Conservation (phyloP, 2,113 vertebrate genomes). For the Aviceda subcristata region DNA sequence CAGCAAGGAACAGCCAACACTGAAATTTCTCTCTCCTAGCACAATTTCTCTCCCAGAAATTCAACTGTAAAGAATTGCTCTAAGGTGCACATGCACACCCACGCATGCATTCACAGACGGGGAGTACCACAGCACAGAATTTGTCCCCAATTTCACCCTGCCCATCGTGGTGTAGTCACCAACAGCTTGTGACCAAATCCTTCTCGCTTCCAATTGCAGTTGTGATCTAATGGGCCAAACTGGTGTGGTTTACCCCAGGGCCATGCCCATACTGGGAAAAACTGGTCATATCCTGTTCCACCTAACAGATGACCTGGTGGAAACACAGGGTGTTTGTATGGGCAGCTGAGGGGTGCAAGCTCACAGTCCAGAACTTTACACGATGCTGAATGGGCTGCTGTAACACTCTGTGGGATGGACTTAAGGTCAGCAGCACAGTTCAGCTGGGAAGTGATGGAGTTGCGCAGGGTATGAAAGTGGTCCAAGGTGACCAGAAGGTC, state of each 20-base stretch:
- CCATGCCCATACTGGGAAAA: not conserved
- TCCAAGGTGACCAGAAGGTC: not conserved
- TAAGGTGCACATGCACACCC: fast-evolving
- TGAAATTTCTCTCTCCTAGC: not conserved
- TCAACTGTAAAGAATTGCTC: not conserved
- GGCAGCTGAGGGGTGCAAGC: not conserved
- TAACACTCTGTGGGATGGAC: not conserved
- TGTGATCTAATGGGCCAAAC: not conserved
- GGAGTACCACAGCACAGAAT: not conserved
- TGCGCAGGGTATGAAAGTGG: not conserved
- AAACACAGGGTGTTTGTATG: fast-evolving
- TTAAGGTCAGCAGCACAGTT: not conserved
- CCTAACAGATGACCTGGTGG: fast-evolving
- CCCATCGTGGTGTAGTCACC: fast-evolving
- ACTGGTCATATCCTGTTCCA: too few relatives aligned
- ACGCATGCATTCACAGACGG: fast-evolving
- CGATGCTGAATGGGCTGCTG: not conserved
- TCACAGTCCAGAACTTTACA: not conserved
- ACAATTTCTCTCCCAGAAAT: not conserved
- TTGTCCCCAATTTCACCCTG: not conserved
- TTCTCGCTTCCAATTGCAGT: too few relatives aligned
- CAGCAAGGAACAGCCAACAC: not conserved
- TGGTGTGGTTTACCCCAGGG: not conserved
- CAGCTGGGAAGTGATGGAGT: not conserved
- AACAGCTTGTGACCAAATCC: not conserved